A percentile compares a stretch with the other conserved stretches of the same genome.
phyloP scores from a whole-genome alignment of 2,797 vertebrate genomes.

The Lutjanus campechanus region DNA sequence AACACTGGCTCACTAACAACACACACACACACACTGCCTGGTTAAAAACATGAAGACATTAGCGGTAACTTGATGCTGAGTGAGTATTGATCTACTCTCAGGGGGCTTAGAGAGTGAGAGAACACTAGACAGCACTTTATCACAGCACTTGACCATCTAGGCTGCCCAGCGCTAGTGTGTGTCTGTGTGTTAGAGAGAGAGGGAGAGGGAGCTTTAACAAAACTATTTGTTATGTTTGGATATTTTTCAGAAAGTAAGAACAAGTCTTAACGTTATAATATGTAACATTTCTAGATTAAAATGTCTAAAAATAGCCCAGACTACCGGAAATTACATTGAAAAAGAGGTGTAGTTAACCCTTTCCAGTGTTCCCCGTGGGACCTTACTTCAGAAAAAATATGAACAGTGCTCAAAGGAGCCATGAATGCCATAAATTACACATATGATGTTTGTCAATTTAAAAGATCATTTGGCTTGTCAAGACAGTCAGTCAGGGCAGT shows the following conservation, averaged over 20 bases:
- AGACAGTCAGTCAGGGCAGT: no score
- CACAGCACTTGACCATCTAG: conserved; percentile 76
- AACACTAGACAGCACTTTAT: conserved; percentile 83
- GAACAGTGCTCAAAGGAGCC: no score
- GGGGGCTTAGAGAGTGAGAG: conserved; percentile 75
- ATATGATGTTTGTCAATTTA: no score
- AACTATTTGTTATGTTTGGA: conserved; percentile 10
- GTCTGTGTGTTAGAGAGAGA: conserved; percentile 30
- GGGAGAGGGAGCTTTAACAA: conserved; percentile 10
- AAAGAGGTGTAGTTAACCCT: no score
- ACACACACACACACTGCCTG: conserved; percentile 65
- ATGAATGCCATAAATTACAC: no score
- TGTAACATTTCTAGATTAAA: no score
- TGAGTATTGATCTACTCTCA: conserved; percentile 82
- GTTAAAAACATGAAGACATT: conserved; percentile 85
- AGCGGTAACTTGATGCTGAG: conserved; percentile 79
- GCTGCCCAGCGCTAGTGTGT: conserved; percentile 28
- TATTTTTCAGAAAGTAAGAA: conserved; percentile 7
- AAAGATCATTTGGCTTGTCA: no score
- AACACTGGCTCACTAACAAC: conserved; percentile 47
- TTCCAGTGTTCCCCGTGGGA: no score
- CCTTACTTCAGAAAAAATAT: no score
- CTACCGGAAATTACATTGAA: no score
- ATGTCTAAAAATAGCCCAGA: no score
- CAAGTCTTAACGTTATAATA: neutral